phyloP scores from a whole-genome alignment of 2,797 vertebrate species.

The Oophaga sylvatica region DNA sequence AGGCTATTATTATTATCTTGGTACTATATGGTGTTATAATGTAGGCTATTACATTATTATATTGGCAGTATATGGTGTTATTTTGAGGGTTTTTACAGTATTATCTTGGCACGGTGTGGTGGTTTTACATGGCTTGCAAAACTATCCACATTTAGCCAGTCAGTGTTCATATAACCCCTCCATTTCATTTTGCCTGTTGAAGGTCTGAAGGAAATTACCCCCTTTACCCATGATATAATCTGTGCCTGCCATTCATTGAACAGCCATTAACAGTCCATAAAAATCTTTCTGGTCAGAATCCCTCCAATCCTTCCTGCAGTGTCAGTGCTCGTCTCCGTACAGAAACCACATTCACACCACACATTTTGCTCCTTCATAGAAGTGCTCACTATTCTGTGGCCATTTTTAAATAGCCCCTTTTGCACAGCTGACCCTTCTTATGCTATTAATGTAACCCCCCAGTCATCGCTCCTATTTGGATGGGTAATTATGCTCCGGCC shows the following conservation, averaged over 20 bases:
- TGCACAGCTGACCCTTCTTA: neutral
- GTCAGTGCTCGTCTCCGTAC: neutral
- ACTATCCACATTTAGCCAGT: neutral
- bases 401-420: slow-evolving; percentile 4
- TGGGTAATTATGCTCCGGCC: neutral
- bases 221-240: too few species aligned
- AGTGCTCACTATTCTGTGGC: slow-evolving; percentile 1
- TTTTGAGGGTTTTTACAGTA: too few species aligned
- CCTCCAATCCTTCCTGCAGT: neutral
- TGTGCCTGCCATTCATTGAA: too few species aligned
- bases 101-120: too few species aligned
- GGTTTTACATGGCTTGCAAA: too few species aligned
- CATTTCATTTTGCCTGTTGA: too few species aligned
- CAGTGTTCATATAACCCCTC: too few species aligned
- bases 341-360: slow-evolving; percentile 12
- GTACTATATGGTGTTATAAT: neutral
- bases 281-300: neutral
- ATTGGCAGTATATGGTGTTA: too few species aligned
- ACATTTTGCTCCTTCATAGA: neutral
- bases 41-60: neutral
- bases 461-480: neutral
- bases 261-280: neutral
- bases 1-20: too few species aligned
- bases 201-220: too few species aligned
- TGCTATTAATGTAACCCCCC: neutral